Conservation (phyloP, 2,797 vertebrate genomes). For the Leucoraja ocellata region DNA sequence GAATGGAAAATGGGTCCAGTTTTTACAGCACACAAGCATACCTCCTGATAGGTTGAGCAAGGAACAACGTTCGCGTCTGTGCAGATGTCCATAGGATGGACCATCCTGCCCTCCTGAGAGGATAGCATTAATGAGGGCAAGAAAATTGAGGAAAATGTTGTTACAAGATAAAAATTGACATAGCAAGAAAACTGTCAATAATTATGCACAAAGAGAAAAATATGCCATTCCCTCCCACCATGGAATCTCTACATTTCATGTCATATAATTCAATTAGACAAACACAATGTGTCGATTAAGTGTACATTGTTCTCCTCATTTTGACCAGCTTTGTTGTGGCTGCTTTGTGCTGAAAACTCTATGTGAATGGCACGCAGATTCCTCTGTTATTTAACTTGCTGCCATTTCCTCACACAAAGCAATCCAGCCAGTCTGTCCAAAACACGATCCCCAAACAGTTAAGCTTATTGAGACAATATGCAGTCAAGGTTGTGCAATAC, state of each 20-base stretch:
- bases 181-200: neutral
- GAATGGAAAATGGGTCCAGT: neutral
- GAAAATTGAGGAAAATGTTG: slow-evolving; percentile 30
- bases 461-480: neutral
- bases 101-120: slow-evolving; percentile 34
- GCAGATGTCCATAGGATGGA: slow-evolving; percentile 34
- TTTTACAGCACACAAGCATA: neutral
- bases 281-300: neutral
- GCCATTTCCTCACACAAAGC: neutral
- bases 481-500: neutral
- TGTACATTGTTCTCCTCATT: neutral
- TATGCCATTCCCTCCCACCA: neutral
- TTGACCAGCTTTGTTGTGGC: neutral
- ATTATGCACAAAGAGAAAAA: neutral
- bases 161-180: slow-evolving; percentile 21
- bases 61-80: slow-evolving; percentile 34
- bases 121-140: slow-evolving; percentile 28
- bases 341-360: neutral
- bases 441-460: neutral
- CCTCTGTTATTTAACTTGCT: neutral
- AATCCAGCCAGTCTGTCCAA: neutral
- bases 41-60: slow-evolving; percentile 35
- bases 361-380: too few species aligned
- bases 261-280: neutral
- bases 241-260: neutral